Evolutionary conservation across 2,888 invertebrate genomes (phyloP).

Genomic region (Phalera bucephala): DNA sequence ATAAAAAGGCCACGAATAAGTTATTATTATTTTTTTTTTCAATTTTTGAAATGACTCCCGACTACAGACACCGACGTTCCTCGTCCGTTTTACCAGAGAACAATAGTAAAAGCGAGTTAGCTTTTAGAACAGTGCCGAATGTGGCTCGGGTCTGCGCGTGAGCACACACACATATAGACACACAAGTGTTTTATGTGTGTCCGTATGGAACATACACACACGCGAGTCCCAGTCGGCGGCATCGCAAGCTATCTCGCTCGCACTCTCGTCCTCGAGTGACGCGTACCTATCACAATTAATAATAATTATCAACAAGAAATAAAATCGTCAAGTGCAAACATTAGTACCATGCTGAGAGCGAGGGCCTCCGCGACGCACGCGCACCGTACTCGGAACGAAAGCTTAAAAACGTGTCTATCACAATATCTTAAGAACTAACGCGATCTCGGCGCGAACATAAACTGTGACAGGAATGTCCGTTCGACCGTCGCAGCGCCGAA

Average conservation of each 20-base stretch:
- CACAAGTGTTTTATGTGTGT: no score
- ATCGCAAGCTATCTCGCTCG: no score
- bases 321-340: conserved; percentile 47
- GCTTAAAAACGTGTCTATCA: conserved; percentile 52
- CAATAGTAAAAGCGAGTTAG: no score
- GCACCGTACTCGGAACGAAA: conserved; percentile 17
- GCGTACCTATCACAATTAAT: conserved; percentile 36
- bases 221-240: no score
- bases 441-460: conserved; percentile 6
- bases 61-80: conserved; percentile 13
- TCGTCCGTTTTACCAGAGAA: conserved; percentile 18
- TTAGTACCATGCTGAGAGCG: conserved; percentile 35
- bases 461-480: conserved; percentile 30
- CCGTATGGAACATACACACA: no score
- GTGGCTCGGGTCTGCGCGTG: no score
- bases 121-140: no score
- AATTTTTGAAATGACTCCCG: conserved; percentile 17
- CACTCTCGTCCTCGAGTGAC: no score
- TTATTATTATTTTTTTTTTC: conserved; percentile 19
- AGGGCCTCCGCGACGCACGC: conserved; percentile 7
- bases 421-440: conserved; percentile 46
- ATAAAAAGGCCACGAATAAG: conserved; percentile 54
- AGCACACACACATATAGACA: no score
- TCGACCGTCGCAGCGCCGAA: conserved; percentile 38
- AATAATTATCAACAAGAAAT: conserved; percentile 46